Percentiles rank a stretch among this genome's conserved stretches.
Evolutionary conservation across 2,888 invertebrate species (phyloP).

Genomic region (Eristalis pertinax): DNA sequence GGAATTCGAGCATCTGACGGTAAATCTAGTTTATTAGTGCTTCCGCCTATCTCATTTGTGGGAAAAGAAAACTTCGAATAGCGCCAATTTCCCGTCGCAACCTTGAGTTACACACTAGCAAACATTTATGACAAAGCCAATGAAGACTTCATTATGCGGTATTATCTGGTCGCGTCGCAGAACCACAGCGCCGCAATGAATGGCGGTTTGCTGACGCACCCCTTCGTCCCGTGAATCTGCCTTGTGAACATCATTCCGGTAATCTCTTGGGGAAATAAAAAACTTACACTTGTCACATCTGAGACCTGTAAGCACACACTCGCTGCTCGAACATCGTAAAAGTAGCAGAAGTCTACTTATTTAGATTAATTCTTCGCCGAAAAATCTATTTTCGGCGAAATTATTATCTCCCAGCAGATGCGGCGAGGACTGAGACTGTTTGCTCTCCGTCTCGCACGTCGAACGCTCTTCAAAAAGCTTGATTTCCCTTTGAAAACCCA

Average conservation of each 20-base stretch:
- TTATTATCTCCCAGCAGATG: not conserved
- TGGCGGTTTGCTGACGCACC: not conserved
- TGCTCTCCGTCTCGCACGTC: not conserved
- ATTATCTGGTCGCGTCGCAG: too few relatives aligned
- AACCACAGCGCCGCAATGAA: too few relatives aligned
- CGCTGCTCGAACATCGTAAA: not conserved
- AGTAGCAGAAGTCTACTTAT: not conserved
- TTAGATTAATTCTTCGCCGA: not conserved
- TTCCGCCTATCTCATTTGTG: not conserved
- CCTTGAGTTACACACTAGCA: too few relatives aligned
- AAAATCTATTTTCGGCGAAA: not conserved
- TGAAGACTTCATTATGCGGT: too few relatives aligned
- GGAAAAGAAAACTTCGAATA: not conserved
- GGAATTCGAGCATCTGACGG: not conserved
- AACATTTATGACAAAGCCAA: too few relatives aligned
- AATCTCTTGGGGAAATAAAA: not conserved
- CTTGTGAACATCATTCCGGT: not conserved
- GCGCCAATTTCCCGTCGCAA: not conserved
- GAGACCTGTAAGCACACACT: not conserved
- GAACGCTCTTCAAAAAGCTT: slow-evolving; percentile 13
- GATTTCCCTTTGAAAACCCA: not conserved
- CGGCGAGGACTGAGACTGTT: too few relatives aligned
- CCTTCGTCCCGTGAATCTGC: not conserved
- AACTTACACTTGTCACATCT: not conserved
- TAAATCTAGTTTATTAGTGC: not conserved